Evolutionary conservation across 2,888 invertebrate species (phyloP), one percentile per base, ranked within the genome.

Genomic region (Melanchra persicariae): DNA sequence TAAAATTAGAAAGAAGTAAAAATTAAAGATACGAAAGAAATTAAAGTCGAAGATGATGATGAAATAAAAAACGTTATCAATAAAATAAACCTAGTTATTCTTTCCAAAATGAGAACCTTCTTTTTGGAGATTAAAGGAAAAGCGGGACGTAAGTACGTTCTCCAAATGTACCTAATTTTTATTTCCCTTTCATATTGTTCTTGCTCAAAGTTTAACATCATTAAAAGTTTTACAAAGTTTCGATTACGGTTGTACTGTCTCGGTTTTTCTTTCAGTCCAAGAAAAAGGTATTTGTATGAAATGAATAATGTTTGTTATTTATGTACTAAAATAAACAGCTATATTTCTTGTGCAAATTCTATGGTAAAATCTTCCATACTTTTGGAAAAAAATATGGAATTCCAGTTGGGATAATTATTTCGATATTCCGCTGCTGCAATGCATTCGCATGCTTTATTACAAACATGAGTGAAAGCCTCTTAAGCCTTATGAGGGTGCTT

Each of bases 171-270:
- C 19, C 43, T 5, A 67, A 71, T 79, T 74, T 67, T 77, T 70
- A 74, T 77, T 74, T 77, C 34, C 19, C 61, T 68, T 59, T 67
- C 67, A 63, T 72, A 71, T 74, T 82, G 71, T 82, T 82, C 64
- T 62, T 79, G 24, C 59, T 68, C 71, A 57, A 81, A 81, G 75
- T 75, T 71, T 54, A 64, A 78, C 66, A 71, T 75, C 71, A 75
- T 81, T 78, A 75, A 64, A 75, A 81, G 66, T 75, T 78, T 60
- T 37, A 10, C 63, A 26, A 69, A 79, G 63, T 75, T 82, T 65
- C 58, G 55, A 71, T 79, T 74, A 61, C 74, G 49, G 57, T 30
- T 62, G 24, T 70, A 65, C 52, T 37, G 61, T 57, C 22, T 65
- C 58, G 61, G 55, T 59, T 74, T 63, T 59, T 49, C 57, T 65